Evolutionary conservation across 2,888 invertebrate genomes (phyloP).

Genomic region (Eilema sororculum): DNA sequence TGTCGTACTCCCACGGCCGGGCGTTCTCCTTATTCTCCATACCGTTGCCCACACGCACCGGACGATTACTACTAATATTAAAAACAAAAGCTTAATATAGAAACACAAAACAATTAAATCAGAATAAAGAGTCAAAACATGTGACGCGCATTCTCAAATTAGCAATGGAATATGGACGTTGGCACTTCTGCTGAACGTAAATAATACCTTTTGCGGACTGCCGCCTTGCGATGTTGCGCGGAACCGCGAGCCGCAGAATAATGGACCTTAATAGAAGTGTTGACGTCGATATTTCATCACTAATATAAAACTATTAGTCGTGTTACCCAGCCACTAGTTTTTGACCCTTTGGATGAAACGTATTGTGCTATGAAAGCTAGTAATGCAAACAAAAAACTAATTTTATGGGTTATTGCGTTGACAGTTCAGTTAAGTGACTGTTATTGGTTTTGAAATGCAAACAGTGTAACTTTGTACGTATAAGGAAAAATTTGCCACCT

Average conservation of each 20-base stretch:
- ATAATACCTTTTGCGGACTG: neutral
- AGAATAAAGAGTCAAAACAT: conserved; percentile 9
- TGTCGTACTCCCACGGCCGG: conserved; percentile 89
- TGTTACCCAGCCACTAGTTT: neutral
- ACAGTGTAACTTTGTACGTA: neutral
- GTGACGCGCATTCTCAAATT: neutral
- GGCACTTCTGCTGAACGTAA: conserved; percentile 1
- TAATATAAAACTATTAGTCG: neutral
- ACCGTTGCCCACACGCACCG: conserved; percentile 93
- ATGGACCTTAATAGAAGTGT: conserved; percentile 1
- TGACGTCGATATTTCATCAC: conserved; percentile 6
- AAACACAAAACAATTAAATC: neutral
- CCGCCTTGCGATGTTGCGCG: no score
- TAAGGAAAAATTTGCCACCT: no score
- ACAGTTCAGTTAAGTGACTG: neutral
- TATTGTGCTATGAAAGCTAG: conserved; percentile 37
- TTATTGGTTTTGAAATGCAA: neutral
- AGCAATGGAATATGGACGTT: conserved; percentile 7
- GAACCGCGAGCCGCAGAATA: neutral
- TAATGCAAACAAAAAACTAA: conserved; percentile 37
- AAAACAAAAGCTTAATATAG: conserved; percentile 6
- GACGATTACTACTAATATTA: conserved; percentile 89
- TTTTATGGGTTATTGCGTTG: conserved; percentile 2
- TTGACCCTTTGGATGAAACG: neutral
- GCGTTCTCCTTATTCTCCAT: conserved; percentile 96